A percentile compares a stretch with the other conserved stretches of the same genome.
phyloP scores from a whole-genome alignment of 2,888 invertebrate species.

The Chymomyza caudatula region DNA sequence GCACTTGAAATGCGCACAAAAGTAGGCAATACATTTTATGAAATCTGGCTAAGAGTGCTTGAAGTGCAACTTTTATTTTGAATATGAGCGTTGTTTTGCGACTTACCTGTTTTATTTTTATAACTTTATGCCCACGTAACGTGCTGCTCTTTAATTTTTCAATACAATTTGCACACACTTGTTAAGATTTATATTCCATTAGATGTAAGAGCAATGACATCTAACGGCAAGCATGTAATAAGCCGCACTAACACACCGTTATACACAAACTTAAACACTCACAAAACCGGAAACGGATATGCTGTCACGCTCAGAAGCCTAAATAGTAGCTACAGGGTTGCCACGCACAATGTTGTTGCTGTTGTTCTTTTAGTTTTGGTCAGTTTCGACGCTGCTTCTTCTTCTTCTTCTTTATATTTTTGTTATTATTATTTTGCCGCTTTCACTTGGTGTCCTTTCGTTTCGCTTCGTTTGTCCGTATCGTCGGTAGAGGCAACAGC shows the following conservation, averaged over 20 bases:
- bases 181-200: not conserved
- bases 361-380: slow-evolving; percentile 23
- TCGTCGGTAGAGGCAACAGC: slow-evolving; percentile 62
- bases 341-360: slow-evolving; percentile 34
- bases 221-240: slow-evolving; percentile 50
- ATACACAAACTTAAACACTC: slow-evolving; percentile 20
- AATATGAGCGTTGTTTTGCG: not conserved
- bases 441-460: slow-evolving; percentile 13
- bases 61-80: not conserved
- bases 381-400: slow-evolving; percentile 3
- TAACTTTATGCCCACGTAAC: not conserved
- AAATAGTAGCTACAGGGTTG: not conserved
- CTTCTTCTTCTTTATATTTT: not conserved
- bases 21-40: not conserved
- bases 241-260: slow-evolving; percentile 46
- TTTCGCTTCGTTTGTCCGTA: slow-evolving; percentile 13
- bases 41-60: not conserved
- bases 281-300: not conserved
- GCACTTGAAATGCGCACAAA: not conserved
- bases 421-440: slow-evolving; percentile 3
- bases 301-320: not conserved
- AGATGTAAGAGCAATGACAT: not conserved
- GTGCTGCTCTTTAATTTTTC: not conserved
- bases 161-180: not conserved
- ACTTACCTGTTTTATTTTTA: not conserved